phyloP scores from a whole-genome alignment of 2,113 vertebrate genomes.

The Lycaon pictus region DNA sequence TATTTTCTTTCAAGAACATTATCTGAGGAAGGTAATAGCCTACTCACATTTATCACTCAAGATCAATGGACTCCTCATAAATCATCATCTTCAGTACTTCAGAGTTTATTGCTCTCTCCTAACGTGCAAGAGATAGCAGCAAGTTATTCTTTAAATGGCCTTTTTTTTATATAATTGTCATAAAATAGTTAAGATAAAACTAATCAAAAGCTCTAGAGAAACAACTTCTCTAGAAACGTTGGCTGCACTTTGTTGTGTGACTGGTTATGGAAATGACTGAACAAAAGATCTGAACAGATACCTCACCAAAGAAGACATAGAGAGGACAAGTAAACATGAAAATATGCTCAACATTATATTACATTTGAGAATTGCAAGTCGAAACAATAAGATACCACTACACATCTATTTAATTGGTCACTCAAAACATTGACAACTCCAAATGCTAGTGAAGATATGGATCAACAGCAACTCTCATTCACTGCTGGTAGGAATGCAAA shows the following conservation, averaged over 20 bases:
- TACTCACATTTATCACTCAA: not conserved
- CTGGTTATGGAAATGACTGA: not conserved
- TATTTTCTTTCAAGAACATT: not conserved
- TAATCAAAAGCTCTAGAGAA: not conserved
- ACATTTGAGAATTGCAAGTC: not conserved
- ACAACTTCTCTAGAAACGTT: not conserved
- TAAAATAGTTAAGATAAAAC: not conserved
- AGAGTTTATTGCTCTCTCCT: not conserved
- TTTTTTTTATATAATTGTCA: not conserved
- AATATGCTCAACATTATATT: not conserved
- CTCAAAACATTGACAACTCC: not conserved
- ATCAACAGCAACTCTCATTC: not conserved
- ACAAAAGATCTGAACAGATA: not conserved
- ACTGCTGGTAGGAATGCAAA: not conserved
- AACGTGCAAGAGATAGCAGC: not conserved
- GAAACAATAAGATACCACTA: not conserved
- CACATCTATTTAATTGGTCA: not conserved
- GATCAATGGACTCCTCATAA: not conserved
- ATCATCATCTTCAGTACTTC: not conserved
- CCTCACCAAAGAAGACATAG: too few relatives aligned
- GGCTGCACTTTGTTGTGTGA: not conserved
- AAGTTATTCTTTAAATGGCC: not conserved
- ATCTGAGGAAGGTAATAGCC: not conserved
- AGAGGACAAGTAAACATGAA: not conserved
- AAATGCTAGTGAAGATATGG: not conserved